Base-by-base conservation (phyloP, 2,113 vertebrate species). In the Leptodactylus fuscus region DNA sequence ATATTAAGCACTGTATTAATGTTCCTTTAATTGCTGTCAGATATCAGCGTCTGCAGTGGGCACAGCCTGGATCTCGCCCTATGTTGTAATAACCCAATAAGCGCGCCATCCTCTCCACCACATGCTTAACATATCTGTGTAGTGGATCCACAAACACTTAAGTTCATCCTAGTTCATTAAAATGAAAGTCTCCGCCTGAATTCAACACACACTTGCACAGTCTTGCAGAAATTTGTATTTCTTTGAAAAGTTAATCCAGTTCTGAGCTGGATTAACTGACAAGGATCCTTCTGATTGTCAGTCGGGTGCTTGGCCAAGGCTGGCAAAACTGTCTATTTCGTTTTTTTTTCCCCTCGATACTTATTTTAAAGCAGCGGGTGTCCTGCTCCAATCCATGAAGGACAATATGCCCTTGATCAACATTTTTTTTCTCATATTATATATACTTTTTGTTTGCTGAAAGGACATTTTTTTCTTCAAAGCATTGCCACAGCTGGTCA, bases 191-290 rank as follows among this genome's bases (percentile, higher is more conserved):
- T 60, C 65, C 38, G 48, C 76, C 67, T 81, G 46, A 36, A 79
- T 86, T 58, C 76, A 80, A 44, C 48, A 46, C 83, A 80, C 67
- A 85, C 83, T 85, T 70, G 84, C 84, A 86, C 84, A 86, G 84
- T 81, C 84, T 86, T 86, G 84, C 76, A 86, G 76, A 86, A 86
- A 86, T 86, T 71, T 81, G 75, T 86, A 86, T 86, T 86, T 86
- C 76, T 86, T 86, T 86, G 77, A 86, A 86, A 86, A 86, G 84
- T 86, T 86, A 86, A 86, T 86, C 84, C 84, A 80, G 84, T 81
- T 81, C 84, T 86, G 84, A 86, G 84, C 76, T 60, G 84, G 84
- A 86, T 86, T 86, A 81, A 79, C 84, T 86, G 84, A 86, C 84
- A 86, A 86, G 84, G 76, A 86, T 85, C 83, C 83, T 85, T 85